phyloP scores from a whole-genome alignment of 2,888 invertebrate genomes.

The Aporophyla nigra region DNA sequence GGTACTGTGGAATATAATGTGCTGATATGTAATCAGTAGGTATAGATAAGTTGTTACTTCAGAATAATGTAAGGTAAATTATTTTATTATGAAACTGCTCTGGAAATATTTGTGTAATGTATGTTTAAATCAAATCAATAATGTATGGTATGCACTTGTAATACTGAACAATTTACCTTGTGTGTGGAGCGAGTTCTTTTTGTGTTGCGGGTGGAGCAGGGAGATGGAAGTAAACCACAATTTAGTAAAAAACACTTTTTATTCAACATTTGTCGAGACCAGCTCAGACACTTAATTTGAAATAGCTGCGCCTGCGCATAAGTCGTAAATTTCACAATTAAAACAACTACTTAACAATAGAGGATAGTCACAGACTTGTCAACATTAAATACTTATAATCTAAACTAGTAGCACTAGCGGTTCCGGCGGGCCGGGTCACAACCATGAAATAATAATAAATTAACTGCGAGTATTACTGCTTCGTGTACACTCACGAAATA shows the following conservation, averaged over 20 bases:
- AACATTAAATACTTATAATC: constrained; percentile 57
- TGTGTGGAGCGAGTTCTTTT: neutral
- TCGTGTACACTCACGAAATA: constrained; percentile 59
- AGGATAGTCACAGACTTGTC: constrained; percentile 39
- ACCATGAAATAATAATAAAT: constrained; percentile 68
- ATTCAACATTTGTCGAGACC: constrained; percentile 62
- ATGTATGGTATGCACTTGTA: neutral
- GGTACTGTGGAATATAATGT: neutral
- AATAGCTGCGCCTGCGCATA: constrained; percentile 64
- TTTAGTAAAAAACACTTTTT: constrained; percentile 52
- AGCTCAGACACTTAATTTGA: constrained; percentile 55
- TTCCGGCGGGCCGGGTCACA: constrained; percentile 54
- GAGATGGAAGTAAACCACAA: constrained; percentile 45
- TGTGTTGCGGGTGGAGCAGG: neutral
- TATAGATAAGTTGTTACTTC: neutral
- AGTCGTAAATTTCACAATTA: constrained; percentile 32
- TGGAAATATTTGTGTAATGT: neutral
- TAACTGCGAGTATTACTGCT: constrained; percentile 59
- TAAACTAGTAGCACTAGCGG: constrained; percentile 48
- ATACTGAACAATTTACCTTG: neutral
- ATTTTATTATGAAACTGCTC: neutral
- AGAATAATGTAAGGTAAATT: neutral
- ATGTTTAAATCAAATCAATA: neutral
- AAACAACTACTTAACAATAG: constrained; percentile 54
- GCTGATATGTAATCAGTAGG: neutral